Percentiles rank a stretch among this genome's conserved stretches.
phyloP scores from a whole-genome alignment of 2,888 invertebrate species.

The Conistra vaccinii region DNA sequence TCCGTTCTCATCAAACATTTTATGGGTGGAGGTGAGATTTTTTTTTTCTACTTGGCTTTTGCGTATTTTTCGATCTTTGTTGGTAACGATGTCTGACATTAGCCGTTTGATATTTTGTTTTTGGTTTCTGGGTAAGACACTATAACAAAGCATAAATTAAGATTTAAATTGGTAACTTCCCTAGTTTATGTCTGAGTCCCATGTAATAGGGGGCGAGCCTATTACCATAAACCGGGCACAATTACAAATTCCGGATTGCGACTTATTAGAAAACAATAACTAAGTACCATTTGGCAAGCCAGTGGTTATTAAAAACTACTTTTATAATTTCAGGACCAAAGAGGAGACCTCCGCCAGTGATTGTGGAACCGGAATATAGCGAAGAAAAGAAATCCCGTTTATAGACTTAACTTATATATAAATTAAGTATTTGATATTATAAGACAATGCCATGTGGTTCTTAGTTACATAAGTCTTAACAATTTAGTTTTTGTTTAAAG shows the following conservation, averaged over 20 bases:
- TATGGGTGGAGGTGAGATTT: slow-evolving; percentile 76
- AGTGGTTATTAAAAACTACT: too few relatives aligned
- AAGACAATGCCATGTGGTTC: not conserved
- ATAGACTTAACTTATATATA: not conserved
- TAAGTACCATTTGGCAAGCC: too few relatives aligned
- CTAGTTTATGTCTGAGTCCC: not conserved
- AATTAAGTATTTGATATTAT: not conserved
- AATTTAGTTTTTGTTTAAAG: not conserved
- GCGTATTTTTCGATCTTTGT: not conserved
- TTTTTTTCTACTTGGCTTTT: too few relatives aligned
- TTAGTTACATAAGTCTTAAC: not conserved
- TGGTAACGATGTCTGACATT: not conserved
- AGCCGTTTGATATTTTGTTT: not conserved
- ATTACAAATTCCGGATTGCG: not conserved
- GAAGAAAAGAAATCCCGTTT: slow-evolving; percentile 42
- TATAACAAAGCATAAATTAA: not conserved
- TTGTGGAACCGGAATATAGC: not conserved
- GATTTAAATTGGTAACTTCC: not conserved
- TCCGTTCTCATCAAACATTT: slow-evolving; percentile 76
- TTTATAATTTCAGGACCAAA: slow-evolving; percentile 44
- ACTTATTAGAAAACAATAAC: too few relatives aligned
- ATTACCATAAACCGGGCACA: not conserved
- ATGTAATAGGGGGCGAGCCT: too few relatives aligned
- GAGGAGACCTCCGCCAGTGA: slow-evolving; percentile 15
- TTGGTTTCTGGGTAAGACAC: not conserved